Conservation (phyloP, 2,888 invertebrate genomes). For the Bombylius major region DNA sequence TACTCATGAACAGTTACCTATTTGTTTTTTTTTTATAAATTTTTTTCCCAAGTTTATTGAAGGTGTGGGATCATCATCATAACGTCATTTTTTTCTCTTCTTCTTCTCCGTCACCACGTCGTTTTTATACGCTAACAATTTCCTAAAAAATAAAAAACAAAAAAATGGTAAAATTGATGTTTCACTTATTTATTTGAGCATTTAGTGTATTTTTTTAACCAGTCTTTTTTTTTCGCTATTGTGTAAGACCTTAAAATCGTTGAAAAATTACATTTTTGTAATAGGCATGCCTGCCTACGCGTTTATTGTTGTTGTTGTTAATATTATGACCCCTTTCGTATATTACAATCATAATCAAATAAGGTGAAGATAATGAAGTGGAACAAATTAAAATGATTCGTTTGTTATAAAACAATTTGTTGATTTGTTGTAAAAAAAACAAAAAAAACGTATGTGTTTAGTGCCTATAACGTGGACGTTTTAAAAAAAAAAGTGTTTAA, state of each 20-base stretch:
- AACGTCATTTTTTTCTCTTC: background rate
- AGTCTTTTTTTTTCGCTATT: too few species aligned
- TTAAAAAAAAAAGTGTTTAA: too few species aligned
- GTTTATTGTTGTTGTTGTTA: background rate
- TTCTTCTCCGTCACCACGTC: background rate
- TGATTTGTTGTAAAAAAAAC: background rate
- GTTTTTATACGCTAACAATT: slow-evolving; percentile 6
- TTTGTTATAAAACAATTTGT: background rate
- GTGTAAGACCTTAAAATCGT: too few species aligned
- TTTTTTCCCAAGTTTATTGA: background rate
- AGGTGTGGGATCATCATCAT: slow-evolving; percentile 12
- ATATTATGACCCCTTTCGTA: background rate
- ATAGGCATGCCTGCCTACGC: too few species aligned
- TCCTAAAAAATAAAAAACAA: background rate
- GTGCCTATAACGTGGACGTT: too few species aligned
- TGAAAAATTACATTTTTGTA: background rate
- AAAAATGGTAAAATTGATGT: background rate
- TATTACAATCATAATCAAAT: slow-evolving; percentile 2
- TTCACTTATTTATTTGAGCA: background rate
- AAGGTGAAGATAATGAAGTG: slow-evolving; percentile 13
- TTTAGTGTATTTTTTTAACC: too few species aligned
- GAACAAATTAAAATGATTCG: slow-evolving; percentile 12
- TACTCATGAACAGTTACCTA: too few species aligned
- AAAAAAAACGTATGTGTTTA: background rate
- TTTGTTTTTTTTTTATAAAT: background rate